Conservation (phyloP, 1,140 invertebrate genomes). For the Drosophila albomicans region DNA sequence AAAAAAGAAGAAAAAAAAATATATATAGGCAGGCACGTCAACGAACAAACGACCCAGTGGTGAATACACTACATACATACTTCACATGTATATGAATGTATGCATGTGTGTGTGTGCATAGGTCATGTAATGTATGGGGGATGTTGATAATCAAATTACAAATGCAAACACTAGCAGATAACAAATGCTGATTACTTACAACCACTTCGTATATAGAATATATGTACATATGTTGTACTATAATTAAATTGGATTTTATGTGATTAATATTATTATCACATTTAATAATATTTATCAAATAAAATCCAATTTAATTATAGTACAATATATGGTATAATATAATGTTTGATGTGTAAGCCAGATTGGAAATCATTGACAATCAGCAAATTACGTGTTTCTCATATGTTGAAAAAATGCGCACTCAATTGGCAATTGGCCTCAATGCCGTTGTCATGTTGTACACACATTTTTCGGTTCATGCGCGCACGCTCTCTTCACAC, state of each 20-base stretch:
- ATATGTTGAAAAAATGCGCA: background rate
- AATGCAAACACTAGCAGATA: background rate
- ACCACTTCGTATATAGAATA: too few species aligned
- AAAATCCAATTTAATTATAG: too few species aligned
- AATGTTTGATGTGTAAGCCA: too few species aligned
- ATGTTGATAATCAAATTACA: conserved; percentile 12
- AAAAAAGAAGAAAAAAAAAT: conserved; percentile 31
- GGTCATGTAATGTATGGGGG: conserved; percentile 16
- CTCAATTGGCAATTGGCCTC: conserved; percentile 45
- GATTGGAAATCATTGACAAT: too few species aligned
- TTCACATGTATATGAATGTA: background rate
- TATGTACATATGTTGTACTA: too few species aligned
- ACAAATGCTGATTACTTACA: conserved; percentile 2
- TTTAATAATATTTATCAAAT: too few species aligned
- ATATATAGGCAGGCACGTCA: conserved; percentile 45
- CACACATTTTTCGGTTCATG: conserved; percentile 56
- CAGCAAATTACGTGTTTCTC: too few species aligned
- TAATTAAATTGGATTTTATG: too few species aligned
- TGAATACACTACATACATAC: conserved; percentile 23
- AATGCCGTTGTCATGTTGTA: conserved; percentile 39
- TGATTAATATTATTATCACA: too few species aligned
- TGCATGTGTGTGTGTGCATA: conserved; percentile 4
- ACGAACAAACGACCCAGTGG: conserved; percentile 40
- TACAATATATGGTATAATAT: too few species aligned
- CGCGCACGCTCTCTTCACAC: conserved; percentile 46